These are phyloP conservation scores for Homarus americanus DNA, from an alignment of 1,140 invertebrate species.

Conservation along the genomic window DNA sequence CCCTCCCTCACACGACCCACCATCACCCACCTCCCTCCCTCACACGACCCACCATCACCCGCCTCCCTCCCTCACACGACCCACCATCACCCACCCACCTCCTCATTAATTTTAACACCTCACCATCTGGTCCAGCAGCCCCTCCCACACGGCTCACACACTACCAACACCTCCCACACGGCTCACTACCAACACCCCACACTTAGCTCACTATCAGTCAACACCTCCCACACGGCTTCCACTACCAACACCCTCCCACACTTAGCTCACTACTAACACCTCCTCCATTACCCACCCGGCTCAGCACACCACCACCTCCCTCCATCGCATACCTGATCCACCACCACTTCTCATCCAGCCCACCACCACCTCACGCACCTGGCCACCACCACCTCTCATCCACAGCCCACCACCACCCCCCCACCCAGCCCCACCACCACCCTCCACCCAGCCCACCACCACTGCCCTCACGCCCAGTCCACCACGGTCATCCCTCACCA, in stretches of 20 bases:
- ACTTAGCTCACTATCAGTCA: background rate
- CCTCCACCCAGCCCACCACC: background rate
- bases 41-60: background rate
- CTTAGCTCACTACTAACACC: background rate
- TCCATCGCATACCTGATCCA: background rate
- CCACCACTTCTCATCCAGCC: background rate
- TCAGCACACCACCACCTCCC: background rate
- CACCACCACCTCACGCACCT: background rate
- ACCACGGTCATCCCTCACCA: too few relatives aligned
- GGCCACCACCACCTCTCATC: background rate
- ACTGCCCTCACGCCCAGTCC: background rate
- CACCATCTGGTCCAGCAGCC: background rate
- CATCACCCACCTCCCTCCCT: background rate
- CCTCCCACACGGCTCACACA: background rate
- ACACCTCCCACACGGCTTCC: too few relatives aligned
- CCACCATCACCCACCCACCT: background rate
- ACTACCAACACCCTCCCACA: conserved; percentile 10
- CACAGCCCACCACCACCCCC: too few relatives aligned
- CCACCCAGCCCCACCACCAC: background rate
- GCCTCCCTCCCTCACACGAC: background rate
- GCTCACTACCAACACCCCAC: background rate
- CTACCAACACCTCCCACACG: background rate
- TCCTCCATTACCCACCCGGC: background rate
- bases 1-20: background rate
- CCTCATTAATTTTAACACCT: background rate